Percentiles rank a stretch among this genome's conserved stretches.
Conservation (phyloP, 53 echinoderm and acorn worm genomes). For the Paracentrotus lividus region DNA sequence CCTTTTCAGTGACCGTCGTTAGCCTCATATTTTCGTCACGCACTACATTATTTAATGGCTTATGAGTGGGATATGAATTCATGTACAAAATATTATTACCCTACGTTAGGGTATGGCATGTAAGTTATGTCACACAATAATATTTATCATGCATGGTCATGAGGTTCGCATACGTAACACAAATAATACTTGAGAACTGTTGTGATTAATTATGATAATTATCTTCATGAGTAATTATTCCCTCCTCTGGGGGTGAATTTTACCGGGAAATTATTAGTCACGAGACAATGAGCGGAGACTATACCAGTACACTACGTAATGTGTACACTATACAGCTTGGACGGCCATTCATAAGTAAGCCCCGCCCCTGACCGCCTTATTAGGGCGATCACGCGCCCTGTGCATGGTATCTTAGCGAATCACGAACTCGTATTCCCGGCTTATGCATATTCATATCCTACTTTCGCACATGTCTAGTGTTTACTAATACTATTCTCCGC, state of each 20-base stretch:
- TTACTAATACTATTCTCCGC: constrained; percentile 22
- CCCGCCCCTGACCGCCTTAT: constrained; percentile 20
- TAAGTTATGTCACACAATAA: too few species aligned
- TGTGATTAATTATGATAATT: background rate
- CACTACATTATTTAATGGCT: too few species aligned
- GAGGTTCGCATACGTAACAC: background rate
- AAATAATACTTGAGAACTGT: background rate
- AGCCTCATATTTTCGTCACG: too few species aligned
- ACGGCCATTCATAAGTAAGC: constrained; percentile 7
- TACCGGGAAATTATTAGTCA: background rate
- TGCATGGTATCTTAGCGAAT: background rate
- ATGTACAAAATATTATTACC: too few species aligned
- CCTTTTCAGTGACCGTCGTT: too few species aligned
- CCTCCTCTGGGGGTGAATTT: too few species aligned
- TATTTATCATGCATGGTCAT: too few species aligned
- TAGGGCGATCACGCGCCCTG: constrained; percentile 21
- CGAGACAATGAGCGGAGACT: background rate
- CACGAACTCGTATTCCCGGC: background rate
- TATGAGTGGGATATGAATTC: too few species aligned
- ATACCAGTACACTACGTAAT: background rate
- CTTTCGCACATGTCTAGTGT: constrained; percentile 23
- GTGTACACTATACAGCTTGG: background rate
- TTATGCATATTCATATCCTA: constrained; percentile 8
- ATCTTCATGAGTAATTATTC: background rate
- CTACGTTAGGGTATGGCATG: background rate